A percentile compares a stretch with the other conserved stretches of the same genome.
Conservation (phyloP, 2,113 vertebrate species). For the Ginglymostoma cirratum region DNA sequence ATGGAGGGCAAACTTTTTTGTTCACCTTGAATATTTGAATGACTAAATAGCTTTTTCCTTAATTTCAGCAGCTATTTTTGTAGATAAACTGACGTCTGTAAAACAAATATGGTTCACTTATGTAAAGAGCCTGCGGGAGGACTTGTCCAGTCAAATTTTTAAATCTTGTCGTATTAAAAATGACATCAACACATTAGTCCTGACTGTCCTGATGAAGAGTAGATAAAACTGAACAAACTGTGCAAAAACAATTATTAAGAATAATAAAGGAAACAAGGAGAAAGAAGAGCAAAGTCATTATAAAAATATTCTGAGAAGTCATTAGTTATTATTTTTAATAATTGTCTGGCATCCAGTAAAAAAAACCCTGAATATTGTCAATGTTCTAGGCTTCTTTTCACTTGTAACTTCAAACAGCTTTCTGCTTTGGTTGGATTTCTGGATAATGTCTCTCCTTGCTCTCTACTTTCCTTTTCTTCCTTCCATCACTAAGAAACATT, state of each 20-base stretch:
- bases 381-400: not conserved
- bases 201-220: not conserved
- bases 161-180: not conserved
- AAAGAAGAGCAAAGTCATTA: not conserved
- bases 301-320: not conserved
- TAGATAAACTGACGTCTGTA: not conserved
- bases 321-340: not conserved
- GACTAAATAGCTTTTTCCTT: not conserved
- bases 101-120: not conserved
- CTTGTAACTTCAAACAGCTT: not conserved
- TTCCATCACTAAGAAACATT: not conserved
- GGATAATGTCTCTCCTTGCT: no score
- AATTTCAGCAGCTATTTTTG: not conserved
- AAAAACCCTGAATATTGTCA: no score
- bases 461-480: not conserved
- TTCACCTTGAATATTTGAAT: slow-evolving; percentile 5
- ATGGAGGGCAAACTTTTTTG: not conserved
- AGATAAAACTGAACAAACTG: not conserved
- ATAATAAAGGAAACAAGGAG: not conserved
- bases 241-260: not conserved
- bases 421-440: not conserved
- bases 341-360: not conserved
- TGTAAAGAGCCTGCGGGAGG: not conserved
- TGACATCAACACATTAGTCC: not conserved
- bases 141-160: not conserved